Conservation (phyloP, 2,113 vertebrate species). For the Paramormyrops kingsleyae region DNA sequence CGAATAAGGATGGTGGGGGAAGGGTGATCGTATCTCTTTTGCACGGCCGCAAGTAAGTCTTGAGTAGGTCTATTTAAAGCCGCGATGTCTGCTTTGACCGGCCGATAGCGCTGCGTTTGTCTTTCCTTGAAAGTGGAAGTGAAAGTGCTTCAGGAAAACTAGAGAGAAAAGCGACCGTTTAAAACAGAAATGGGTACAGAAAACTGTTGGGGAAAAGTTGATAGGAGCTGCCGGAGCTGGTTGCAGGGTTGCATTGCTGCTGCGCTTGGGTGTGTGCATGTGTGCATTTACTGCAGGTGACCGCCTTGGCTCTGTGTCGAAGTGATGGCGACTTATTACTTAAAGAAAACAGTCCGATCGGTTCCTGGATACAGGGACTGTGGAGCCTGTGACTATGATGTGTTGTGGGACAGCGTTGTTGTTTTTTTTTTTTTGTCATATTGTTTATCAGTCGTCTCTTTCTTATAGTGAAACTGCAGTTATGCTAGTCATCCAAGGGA, state of each 20-base stretch:
- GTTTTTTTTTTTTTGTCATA: background rate
- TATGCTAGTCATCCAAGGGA: background rate
- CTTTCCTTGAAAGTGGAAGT: background rate
- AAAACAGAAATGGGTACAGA: background rate
- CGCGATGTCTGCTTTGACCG: background rate
- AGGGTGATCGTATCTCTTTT: conserved; percentile 3
- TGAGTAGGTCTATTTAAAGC: background rate
- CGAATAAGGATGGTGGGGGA: background rate
- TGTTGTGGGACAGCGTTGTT: background rate
- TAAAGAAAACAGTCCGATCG: background rate
- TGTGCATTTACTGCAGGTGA: background rate
- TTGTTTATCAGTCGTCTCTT: background rate
- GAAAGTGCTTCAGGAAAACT: background rate
- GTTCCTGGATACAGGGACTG: background rate
- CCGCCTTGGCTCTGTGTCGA: background rate
- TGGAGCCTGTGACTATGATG: background rate
- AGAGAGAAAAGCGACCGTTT: background rate
- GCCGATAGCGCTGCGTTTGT: background rate
- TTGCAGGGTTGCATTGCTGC: background rate
- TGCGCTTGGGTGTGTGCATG: background rate
- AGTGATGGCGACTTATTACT: background rate
- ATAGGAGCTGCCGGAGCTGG: background rate
- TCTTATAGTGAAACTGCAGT: background rate
- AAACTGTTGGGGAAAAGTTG: background rate
- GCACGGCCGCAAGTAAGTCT: background rate